Evolutionary conservation across 2,888 invertebrate genomes (phyloP).

Genomic region (Eledona agricola): DNA sequence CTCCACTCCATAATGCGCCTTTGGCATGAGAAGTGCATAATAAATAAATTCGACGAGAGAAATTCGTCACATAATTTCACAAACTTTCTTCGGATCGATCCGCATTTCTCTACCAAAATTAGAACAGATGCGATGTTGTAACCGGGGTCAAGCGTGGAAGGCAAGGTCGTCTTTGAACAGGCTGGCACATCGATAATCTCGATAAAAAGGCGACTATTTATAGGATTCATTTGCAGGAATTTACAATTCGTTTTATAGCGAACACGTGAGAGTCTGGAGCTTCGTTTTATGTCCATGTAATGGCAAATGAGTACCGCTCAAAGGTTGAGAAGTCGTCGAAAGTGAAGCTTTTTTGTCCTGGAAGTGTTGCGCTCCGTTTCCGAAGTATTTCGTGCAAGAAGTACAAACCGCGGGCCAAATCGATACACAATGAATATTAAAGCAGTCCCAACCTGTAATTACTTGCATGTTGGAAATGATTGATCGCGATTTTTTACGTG

Average conservation of each 20-base stretch:
- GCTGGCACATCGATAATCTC: constrained; percentile 25
- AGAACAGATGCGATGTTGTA: constrained; percentile 9
- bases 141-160: constrained; percentile 23
- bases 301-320: constrained; percentile 12
- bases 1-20: constrained; percentile 16
- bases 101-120: constrained; percentile 11
- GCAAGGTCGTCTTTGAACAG: constrained; percentile 32
- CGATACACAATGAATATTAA: constrained; percentile 43
- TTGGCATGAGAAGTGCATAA: constrained; percentile 11
- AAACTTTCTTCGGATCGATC: constrained; percentile 28
- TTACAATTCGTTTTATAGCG: constrained; percentile 29
- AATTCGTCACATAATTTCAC: constrained; percentile 31
- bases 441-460: constrained; percentile 25
- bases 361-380: constrained; percentile 42
- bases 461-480: constrained; percentile 29
- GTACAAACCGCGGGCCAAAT: constrained; percentile 40
- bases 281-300: constrained; percentile 26
- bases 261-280: constrained; percentile 27
- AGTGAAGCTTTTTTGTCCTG: constrained; percentile 12
- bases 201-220: constrained; percentile 28
- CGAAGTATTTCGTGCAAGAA: constrained; percentile 43
- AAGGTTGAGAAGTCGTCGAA: constrained; percentile 29
- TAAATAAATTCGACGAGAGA: constrained; percentile 3
- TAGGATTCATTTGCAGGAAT: constrained; percentile 33
- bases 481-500: constrained; percentile 28